These are phyloP conservation scores for Acanthococcus lagerstroemiae DNA, from an alignment of 2,888 invertebrate genomes.

Conservation along the genomic window DNA sequence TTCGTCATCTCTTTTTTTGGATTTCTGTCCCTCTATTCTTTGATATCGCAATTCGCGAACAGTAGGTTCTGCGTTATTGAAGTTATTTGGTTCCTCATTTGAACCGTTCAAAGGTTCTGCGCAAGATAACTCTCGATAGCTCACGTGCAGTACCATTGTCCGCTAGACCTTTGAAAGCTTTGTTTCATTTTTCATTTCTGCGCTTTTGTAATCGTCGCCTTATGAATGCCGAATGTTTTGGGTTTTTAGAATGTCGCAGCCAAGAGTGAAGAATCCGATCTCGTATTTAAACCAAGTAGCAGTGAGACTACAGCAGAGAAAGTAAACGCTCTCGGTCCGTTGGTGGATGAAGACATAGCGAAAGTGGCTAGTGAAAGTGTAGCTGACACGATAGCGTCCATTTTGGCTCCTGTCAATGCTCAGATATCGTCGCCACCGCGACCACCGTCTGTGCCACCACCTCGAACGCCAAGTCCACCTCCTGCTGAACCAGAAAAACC, in stretches of 20 bases:
- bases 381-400: not conserved
- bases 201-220: not conserved
- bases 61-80: no score
- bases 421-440: not conserved
- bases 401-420: not conserved
- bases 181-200: no score
- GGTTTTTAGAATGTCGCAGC: not conserved
- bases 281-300: not conserved
- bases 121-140: not conserved
- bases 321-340: no score
- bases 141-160: no score
- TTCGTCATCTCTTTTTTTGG: no score
- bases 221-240: not conserved
- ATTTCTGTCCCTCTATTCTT: no score
- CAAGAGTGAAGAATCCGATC: not conserved
- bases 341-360: not conserved
- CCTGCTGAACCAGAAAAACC: conserved; percentile 3
- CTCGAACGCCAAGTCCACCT: conserved; percentile 1
- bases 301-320: no score
- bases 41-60: no score
- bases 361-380: not conserved
- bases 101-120: no score
- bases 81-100: no score
- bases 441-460: not conserved
- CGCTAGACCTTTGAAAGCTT: no score